A percentile compares a stretch with the other conserved stretches of the same genome.
phyloP scores from a whole-genome alignment of 2,797 vertebrate species.

The Squalus acanthias region DNA sequence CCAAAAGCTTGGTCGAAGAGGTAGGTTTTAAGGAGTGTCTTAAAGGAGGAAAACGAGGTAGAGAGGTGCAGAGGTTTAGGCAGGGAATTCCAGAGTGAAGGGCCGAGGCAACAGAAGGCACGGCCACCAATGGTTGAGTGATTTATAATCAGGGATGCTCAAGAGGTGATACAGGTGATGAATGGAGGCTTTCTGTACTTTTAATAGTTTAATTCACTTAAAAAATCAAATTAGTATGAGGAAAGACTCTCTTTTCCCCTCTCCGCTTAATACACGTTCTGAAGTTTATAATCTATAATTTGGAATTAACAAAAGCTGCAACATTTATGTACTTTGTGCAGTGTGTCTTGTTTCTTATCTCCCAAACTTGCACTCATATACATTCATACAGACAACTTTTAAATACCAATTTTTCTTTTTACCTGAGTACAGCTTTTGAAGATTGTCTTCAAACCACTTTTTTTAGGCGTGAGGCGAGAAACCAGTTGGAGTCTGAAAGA shows the following conservation, averaged over 20 bases:
- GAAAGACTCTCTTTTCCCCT: background rate
- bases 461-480: background rate
- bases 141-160: too few species aligned
- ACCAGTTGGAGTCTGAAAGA: background rate
- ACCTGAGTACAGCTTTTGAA: background rate
- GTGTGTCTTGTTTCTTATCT: background rate
- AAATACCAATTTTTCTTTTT: background rate
- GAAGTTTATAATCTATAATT: background rate
- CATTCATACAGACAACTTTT: background rate
- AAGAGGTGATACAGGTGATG: background rate
- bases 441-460: background rate
- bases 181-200: background rate
- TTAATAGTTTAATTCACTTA: too few species aligned
- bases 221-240: too few species aligned
- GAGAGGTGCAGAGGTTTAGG: too few species aligned
- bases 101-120: too few species aligned
- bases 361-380: background rate
- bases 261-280: too few species aligned
- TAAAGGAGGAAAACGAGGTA: too few species aligned
- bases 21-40: too few species aligned
- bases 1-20: too few species aligned
- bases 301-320: background rate
- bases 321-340: background rate
- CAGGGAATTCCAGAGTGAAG: too few species aligned
- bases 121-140: too few species aligned